Conservation (phyloP, 2,888 invertebrate genomes). For the Acanthosepion esculentum region DNA sequence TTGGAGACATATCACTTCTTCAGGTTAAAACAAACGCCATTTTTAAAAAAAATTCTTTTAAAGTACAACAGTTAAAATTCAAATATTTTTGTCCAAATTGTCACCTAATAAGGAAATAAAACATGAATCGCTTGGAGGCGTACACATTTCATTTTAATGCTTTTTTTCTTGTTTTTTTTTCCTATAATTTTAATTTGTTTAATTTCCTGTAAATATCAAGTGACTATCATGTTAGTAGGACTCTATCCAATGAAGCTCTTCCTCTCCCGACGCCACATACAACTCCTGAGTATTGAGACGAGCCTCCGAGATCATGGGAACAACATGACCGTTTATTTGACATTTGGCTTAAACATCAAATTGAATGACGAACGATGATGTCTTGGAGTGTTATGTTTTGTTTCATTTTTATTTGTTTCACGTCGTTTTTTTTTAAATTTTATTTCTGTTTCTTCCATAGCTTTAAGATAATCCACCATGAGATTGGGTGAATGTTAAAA, state of each 20-base stretch:
- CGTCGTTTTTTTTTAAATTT: too few relatives aligned
- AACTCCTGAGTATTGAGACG: not conserved
- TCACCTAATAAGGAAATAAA: not conserved
- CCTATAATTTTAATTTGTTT: not conserved
- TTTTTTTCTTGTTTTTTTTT: not conserved
- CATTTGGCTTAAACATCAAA: conserved; percentile 20
- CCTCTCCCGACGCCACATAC: not conserved
- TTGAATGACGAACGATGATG: not conserved
- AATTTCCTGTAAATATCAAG: conserved; percentile 13
- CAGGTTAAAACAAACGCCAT: not conserved
- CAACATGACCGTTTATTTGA: conserved; percentile 8
- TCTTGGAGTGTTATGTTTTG: not conserved
- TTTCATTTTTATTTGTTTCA: not conserved
- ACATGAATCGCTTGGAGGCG: not conserved
- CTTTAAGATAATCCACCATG: not conserved
- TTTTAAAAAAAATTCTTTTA: not conserved
- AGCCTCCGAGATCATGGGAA: not conserved
- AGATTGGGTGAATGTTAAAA: too few relatives aligned
- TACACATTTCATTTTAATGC: not conserved
- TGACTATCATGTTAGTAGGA: conserved; percentile 33
- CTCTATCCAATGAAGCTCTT: not conserved
- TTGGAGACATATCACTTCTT: not conserved
- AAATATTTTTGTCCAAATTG: not conserved
- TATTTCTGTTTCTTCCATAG: not conserved
- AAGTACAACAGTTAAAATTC: not conserved